Evolutionary conservation across 2,113 vertebrate genomes (phyloP), one percentile per base, ranked within the genome.

Genomic region (Aleadryas rufinucha): DNA sequence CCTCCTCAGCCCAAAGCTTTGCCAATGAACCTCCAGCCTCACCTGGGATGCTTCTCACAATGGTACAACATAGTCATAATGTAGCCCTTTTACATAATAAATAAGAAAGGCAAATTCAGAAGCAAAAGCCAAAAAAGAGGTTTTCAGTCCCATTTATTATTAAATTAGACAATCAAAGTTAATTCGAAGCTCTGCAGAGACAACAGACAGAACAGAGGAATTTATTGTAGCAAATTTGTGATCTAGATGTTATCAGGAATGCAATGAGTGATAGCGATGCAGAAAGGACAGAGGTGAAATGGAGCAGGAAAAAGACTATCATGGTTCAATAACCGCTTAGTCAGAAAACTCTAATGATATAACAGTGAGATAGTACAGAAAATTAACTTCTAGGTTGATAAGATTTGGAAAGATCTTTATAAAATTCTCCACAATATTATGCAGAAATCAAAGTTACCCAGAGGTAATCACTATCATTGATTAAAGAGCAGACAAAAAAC

Each of bases 21-120:
- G 24, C 24, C 50, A 45, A 5, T 23, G 37, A 76, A 45, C 30
- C 30, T 66, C 16, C 53, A 75, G 50, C 53, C 39, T 66, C 72
- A 41, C 26, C 61, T 27, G 27, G 6, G 16, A n/a, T 27, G n/a
- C 54, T 74, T 5, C 0, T 69, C 60, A 19, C 2, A 1, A 7
- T 39, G 11, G 13, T 65, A 61, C 20, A 76, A 65, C 6, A 30
- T 39, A n/a, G 17, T 7, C 16, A 16, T 52, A 79, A 47, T 13
- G 17, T 33, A 61, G 37, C 1, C 24, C 13, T 78, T 70, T 37
- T 28, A 59, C 49, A 28, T 52, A 44, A 84, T n/a, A 50, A 57
- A 42, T 27, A 45, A 53, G 27, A 72, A 56, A 50, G 39, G 26
- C n/a, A 77, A 90, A 77, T 54, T 60, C 42, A 74, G 35, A 90